Evolutionary conservation across 2,113 vertebrate species (phyloP).

Genomic region (Gorsachius goisagi): DNA sequence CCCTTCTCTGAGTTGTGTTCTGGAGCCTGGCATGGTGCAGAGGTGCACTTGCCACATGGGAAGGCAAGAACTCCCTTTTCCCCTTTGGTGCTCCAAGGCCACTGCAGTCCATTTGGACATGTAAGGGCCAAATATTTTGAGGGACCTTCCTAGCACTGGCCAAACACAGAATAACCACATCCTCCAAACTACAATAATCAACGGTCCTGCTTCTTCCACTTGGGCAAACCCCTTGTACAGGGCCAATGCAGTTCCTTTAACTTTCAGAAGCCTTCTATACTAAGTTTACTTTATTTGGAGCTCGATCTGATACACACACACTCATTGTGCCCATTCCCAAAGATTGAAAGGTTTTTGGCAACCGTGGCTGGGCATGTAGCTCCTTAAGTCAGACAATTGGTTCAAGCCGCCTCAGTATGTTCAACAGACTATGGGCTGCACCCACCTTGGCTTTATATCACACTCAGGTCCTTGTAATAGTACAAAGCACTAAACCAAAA

Average conservation of each 20-base stretch:
- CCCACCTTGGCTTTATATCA: not conserved
- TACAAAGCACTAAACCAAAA: not conserved
- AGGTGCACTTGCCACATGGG: not conserved
- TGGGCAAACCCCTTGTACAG: not conserved
- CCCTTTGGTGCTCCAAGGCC: not conserved
- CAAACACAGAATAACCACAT: not conserved
- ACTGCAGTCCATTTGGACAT: not conserved
- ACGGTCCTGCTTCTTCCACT: not conserved
- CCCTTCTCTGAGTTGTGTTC: not conserved
- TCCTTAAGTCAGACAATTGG: not conserved
- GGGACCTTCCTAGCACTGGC: not conserved
- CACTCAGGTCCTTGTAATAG: not conserved
- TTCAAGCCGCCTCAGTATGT: not conserved
- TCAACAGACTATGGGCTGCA: not conserved
- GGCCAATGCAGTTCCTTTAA: not conserved
- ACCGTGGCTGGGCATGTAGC: rapidly evolving
- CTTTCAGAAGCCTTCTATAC: not conserved
- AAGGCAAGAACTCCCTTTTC: not conserved
- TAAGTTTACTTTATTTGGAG: not conserved
- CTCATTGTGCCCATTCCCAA: not conserved
- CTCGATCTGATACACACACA: not conserved
- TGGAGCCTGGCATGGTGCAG: not conserved
- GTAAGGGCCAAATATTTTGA: not conserved
- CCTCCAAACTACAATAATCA: not conserved
- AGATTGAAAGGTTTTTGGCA: not conserved